These are phyloP conservation scores for Eupsilia transversa DNA, from an alignment of 2,888 invertebrate genomes.

Conservation along the genomic window DNA sequence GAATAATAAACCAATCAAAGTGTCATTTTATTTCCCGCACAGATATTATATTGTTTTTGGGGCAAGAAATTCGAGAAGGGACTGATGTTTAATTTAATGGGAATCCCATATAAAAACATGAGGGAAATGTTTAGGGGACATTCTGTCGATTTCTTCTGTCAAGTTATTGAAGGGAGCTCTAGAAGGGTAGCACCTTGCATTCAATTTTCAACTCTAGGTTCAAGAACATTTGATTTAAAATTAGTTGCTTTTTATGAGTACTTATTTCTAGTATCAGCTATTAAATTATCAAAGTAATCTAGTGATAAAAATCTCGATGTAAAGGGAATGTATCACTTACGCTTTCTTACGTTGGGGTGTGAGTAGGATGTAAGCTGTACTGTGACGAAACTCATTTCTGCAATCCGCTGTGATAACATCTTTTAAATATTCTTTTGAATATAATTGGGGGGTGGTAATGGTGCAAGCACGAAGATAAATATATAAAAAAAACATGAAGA, in stretches of 20 bases:
- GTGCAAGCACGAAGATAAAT: background rate
- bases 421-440: constrained; percentile 19
- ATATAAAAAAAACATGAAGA: background rate
- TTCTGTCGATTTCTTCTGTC: constrained; percentile 69
- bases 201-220: constrained; percentile 25
- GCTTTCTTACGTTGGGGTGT: constrained; percentile 47
- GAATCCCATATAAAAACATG: constrained; percentile 76
- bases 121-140: constrained; percentile 70
- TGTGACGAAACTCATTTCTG: constrained; percentile 32
- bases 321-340: constrained; percentile 63
- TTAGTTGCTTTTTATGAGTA: background rate
- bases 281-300: constrained; percentile 68
- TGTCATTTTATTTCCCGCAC: constrained; percentile 73
- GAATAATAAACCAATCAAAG: constrained; percentile 68
- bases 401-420: constrained; percentile 30
- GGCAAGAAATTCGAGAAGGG: constrained; percentile 69
- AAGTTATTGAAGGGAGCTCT: constrained; percentile 60
- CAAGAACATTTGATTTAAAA: background rate
- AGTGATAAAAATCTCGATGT: constrained; percentile 66
- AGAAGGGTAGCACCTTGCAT: constrained; percentile 26
- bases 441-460: background rate
- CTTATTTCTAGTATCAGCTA: constrained; percentile 64
- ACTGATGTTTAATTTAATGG: constrained; percentile 73
- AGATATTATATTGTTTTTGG: constrained; percentile 79
- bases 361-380: background rate